Conservation (phyloP, 2,797 vertebrate genomes). For the Myripristis murdjan region DNA sequence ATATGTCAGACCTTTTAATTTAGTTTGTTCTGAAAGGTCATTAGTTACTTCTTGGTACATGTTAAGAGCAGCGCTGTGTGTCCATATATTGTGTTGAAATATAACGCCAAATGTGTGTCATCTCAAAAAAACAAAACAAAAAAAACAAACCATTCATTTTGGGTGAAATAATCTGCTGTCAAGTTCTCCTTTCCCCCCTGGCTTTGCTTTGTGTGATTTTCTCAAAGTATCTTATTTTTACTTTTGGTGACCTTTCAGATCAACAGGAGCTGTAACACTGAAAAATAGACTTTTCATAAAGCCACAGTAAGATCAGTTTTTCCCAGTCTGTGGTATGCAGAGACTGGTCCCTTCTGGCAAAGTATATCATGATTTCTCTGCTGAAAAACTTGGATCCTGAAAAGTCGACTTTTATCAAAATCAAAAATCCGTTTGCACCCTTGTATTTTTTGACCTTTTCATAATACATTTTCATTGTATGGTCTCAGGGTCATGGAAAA, state of each 20-base stretch:
- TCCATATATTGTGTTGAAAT: neutral
- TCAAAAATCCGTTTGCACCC: slow-evolving; percentile 4
- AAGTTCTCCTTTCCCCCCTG: slow-evolving; percentile 40
- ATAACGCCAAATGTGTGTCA: neutral
- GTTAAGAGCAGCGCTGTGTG: neutral
- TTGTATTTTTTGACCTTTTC: slow-evolving; percentile 14
- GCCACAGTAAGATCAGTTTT: slow-evolving; percentile 38
- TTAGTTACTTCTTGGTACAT: too few relatives aligned
- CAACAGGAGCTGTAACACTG: slow-evolving; percentile 32
- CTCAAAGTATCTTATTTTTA: slow-evolving; percentile 40
- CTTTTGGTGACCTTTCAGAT: slow-evolving; percentile 61
- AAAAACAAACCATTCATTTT: slow-evolving; percentile 24
- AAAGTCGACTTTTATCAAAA: slow-evolving; percentile 42
- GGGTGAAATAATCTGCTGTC: slow-evolving; percentile 50
- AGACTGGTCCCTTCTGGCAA: slow-evolving; percentile 27
- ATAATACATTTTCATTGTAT: slow-evolving; percentile 7
- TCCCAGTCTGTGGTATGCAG: slow-evolving; percentile 16
- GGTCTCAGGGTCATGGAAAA: slow-evolving; percentile 3
- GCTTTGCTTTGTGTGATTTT: slow-evolving; percentile 45
- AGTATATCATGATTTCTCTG: slow-evolving; percentile 25
- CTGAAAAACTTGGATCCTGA: slow-evolving; percentile 36
- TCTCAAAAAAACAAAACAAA: neutral
- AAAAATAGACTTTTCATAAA: slow-evolving; percentile 49
- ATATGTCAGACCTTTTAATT: too few relatives aligned
- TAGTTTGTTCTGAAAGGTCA: too few relatives aligned